These are phyloP conservation scores for Trematomus loennbergii DNA, from an alignment of 2,113 vertebrate genomes.

Conservation along the genomic window DNA sequence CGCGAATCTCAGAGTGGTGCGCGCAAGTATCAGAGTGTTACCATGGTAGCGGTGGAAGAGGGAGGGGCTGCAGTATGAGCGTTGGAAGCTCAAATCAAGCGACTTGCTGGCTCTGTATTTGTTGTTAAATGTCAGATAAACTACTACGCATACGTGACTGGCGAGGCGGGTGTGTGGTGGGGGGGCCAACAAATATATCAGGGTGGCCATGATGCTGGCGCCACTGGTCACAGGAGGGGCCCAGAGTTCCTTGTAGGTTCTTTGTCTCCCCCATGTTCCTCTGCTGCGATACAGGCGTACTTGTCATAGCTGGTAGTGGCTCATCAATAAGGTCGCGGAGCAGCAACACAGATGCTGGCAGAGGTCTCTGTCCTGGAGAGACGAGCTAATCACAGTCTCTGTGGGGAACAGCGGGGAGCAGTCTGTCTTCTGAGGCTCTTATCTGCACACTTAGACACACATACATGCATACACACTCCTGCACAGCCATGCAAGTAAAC, in stretches of 20 bases:
- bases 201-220: too few relatives aligned
- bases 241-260: conserved; percentile 6
- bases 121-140: too few relatives aligned
- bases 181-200: too few relatives aligned
- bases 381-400: conserved; percentile 73
- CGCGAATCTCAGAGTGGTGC: too few relatives aligned
- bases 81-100: too few relatives aligned
- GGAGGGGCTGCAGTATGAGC: too few relatives aligned
- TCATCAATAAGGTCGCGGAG: conserved; percentile 64
- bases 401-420: conserved; percentile 54
- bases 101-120: too few relatives aligned
- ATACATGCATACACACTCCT: background rate
- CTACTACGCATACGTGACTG: too few relatives aligned
- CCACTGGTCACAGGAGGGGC: conserved; percentile 7
- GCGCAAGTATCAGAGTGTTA: too few relatives aligned
- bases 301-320: conserved; percentile 30
- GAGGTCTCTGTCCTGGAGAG: conserved; percentile 73
- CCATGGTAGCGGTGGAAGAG: too few relatives aligned
- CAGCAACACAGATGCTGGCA: conserved; percentile 56
- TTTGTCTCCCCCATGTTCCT: conserved; percentile 7
- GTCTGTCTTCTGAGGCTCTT: conserved; percentile 45
- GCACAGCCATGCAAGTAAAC: conserved; percentile 8
- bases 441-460: conserved; percentile 30
- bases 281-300: conserved; percentile 35
- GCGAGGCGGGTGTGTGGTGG: too few relatives aligned